Percentiles rank a stretch among this genome's conserved stretches.
phyloP scores from a whole-genome alignment of 2,113 vertebrate genomes.

The Peucedramus taeniatus region DNA sequence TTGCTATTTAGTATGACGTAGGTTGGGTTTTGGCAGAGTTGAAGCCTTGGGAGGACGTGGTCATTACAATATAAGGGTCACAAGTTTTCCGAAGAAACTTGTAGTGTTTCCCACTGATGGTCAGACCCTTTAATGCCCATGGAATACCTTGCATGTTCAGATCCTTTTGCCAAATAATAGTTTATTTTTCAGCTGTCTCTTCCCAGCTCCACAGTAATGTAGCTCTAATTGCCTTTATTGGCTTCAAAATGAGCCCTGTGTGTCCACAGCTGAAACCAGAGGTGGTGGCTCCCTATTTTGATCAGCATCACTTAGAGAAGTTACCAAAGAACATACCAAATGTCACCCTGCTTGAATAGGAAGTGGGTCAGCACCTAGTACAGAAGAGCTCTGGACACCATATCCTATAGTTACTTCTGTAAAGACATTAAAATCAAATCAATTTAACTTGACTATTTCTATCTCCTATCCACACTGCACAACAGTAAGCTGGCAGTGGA shows the following conservation, averaged over 20 bases:
- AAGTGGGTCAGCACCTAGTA: background rate
- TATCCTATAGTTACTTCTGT: background rate
- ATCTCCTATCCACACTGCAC: background rate
- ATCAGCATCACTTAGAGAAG: background rate
- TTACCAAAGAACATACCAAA: background rate
- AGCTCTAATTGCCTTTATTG: background rate
- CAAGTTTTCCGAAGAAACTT: background rate
- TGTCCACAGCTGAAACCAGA: background rate
- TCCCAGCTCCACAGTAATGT: background rate
- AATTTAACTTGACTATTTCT: background rate
- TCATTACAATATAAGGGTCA: background rate
- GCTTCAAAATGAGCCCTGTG: background rate
- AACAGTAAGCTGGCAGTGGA: background rate
- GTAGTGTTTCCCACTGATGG: background rate
- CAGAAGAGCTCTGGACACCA: background rate
- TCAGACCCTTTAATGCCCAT: background rate
- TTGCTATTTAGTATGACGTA: background rate
- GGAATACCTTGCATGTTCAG: background rate
- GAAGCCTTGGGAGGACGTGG: background rate
- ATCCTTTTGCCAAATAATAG: background rate
- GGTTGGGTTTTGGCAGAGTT: background rate
- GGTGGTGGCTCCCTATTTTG: background rate
- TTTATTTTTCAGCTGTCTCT: background rate
- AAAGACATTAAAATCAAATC: background rate
- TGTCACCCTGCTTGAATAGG: background rate